Evolutionary conservation across 2,888 invertebrate genomes (phyloP), one percentile per base, ranked within the genome.

Genomic region (Cataglyphis albicans): DNA sequence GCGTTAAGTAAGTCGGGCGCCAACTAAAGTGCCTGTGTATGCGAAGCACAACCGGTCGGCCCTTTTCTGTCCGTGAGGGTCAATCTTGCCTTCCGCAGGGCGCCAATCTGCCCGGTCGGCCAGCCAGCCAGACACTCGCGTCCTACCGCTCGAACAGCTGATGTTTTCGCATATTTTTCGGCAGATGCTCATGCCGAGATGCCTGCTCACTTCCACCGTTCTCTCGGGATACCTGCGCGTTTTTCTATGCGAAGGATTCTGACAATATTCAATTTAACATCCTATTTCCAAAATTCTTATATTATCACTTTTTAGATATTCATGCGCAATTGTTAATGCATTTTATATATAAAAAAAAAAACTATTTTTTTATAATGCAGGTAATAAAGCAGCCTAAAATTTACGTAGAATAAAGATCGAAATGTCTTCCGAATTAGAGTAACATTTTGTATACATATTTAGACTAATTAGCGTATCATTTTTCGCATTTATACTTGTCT

Each of bases 121-220:
- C 64, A 67, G 29, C 84, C 82, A 84, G 84, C 83, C 82, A 82
- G 89, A 87, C 85, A 55, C 25, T 76, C 76, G 25, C 32, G 70
- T 86, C 84, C 68, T 75, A 85, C 90, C 88, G 87, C 80, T 89
- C 88, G 88, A 88, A 90, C 92, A 92, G 92, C 92, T 93, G 92
- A 92, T 92, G 91, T 91, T 92, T 93, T 93, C 92, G 93, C 92
- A 90, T 90, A 90, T 90, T 87, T 85, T 73, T 82, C 90, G 91
- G 92, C 93, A 93, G 93, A 92, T 92, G 93, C 92, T 89, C 86
- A 68, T 61, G 63, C 78, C 76, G 81, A 65, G 75, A 84, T 81
- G 74, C 82, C 86, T 86, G 87, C 87, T 88, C 88, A 85, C 87
- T 72, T 75, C 75, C 73, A 76, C 61, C 80, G 52, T 48, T 65